Evolutionary conservation across 2,888 invertebrate genomes (phyloP), one percentile per base, ranked within the genome.

Genomic region (Calameuta pallipes): DNA sequence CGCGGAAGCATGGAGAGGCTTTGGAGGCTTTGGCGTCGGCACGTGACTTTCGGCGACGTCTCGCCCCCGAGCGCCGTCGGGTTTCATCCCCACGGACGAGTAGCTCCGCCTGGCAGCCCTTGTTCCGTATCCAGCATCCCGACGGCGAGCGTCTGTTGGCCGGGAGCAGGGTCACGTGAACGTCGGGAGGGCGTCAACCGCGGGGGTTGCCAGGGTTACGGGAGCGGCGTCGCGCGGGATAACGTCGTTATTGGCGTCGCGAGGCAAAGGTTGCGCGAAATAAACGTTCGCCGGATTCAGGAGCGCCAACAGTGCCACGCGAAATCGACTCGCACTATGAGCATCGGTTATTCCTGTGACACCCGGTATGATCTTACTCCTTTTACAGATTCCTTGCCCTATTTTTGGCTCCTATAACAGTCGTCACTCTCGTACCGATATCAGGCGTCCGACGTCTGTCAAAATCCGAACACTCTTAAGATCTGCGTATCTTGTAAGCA

Each of bases 81-180:
- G 87, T 88, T 88, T 89, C 89, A 89, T 88, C 94, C 93, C 94
- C 93, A 89, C 94, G 93, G 92, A 94, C 93, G 83, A 93, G 93
- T 87, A 94, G 93, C 93, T 94, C 94, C 92, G 95, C 95, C 90
- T 94, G 93, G 88, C 94, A 94, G 88, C 95, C 94, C 92, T 94
- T 94, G 90, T 93, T 94, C 93, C 80, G 92, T 92, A 93, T 94
- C 94, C 95, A 95, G 94, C 92, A 94, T 95, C 93, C 85, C 86
- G 78, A 80, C 80, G 78, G 82, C 85, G 82, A 80, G 82, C 83
- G 82, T 75, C 83, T 82, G 88, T 91, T 91, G 91, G 91, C 82
- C 80, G 80, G 35, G 70, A 31, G 31, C 73, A 23, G 76, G 77
- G 82, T 89, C 90, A 90, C 89, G 90, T 89, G 89, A 83, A 73